Conservation (phyloP, 2,797 vertebrate species). For the Numenius phaeopus region DNA sequence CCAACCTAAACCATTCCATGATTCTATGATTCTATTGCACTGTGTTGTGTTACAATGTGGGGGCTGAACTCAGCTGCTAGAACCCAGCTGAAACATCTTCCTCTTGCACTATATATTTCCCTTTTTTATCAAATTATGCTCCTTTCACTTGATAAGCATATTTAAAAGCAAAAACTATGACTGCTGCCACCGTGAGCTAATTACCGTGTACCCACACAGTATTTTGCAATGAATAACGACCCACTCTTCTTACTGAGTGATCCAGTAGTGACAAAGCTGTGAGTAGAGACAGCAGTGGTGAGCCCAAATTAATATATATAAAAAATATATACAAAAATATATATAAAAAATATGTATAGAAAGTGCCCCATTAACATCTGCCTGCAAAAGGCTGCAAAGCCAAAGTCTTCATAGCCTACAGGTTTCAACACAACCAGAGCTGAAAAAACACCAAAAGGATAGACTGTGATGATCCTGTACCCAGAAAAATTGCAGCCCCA, state of each 20-base stretch:
- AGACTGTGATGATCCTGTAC: background rate
- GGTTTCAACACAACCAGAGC: background rate
- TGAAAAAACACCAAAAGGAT: background rate
- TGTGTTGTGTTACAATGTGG: accelerated
- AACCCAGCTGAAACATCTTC: background rate
- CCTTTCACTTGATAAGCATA: background rate
- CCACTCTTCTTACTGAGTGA: background rate
- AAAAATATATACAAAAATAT: too few species aligned
- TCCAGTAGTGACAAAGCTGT: background rate
- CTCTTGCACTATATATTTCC: background rate
- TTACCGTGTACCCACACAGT: background rate
- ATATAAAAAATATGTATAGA: background rate
- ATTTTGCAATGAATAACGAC: background rate
- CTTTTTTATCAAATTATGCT: background rate
- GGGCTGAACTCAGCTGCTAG: background rate
- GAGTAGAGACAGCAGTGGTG: background rate
- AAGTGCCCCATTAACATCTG: background rate
- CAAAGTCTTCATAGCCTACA: background rate
- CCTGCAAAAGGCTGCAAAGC: background rate
- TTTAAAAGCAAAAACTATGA: background rate
- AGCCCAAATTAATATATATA: background rate
- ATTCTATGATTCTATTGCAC: background rate
- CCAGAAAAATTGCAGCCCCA: background rate
- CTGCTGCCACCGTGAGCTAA: background rate
- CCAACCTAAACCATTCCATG: background rate